These are phyloP conservation scores for Anorthoa munda DNA, from an alignment of 2,888 invertebrate genomes.

Conservation along the genomic window DNA sequence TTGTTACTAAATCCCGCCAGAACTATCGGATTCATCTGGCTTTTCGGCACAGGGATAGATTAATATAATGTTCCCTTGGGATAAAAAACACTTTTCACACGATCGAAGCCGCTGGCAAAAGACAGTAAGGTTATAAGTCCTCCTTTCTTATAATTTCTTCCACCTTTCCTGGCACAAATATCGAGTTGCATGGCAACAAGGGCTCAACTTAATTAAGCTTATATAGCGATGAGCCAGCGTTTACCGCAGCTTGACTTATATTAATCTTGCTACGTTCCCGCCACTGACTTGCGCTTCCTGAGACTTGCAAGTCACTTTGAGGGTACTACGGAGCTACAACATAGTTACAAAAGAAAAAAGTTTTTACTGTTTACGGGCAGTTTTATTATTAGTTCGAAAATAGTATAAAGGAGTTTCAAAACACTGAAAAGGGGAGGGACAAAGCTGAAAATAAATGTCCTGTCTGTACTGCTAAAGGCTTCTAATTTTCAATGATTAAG, in stretches of 20 bases:
- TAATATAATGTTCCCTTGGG: too few species aligned
- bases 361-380: neutral
- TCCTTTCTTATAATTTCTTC: neutral
- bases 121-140: too few species aligned
- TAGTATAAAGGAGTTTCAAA: neutral
- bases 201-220: slow-evolving; percentile 73
- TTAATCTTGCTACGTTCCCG: slow-evolving; percentile 83
- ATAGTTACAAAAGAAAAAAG: slow-evolving; percentile 50
- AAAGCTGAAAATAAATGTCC: neutral
- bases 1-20: too few species aligned
- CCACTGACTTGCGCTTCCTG: slow-evolving; percentile 80
- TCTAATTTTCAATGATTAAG: neutral
- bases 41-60: too few species aligned
- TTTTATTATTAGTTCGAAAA: slow-evolving; percentile 18
- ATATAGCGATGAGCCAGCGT: slow-evolving; percentile 74
- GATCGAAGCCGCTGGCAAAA: too few species aligned
- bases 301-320: slow-evolving; percentile 79
- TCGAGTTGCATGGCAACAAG: slow-evolving; percentile 64
- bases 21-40: too few species aligned
- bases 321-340: slow-evolving; percentile 60
- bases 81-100: too few species aligned
- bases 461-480: neutral
- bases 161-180: slow-evolving; percentile 29
- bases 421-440: neutral
- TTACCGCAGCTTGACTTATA: slow-evolving; percentile 79